Base-by-base conservation (phyloP, 2,797 vertebrate species). In the Echeneis naucrates region DNA sequence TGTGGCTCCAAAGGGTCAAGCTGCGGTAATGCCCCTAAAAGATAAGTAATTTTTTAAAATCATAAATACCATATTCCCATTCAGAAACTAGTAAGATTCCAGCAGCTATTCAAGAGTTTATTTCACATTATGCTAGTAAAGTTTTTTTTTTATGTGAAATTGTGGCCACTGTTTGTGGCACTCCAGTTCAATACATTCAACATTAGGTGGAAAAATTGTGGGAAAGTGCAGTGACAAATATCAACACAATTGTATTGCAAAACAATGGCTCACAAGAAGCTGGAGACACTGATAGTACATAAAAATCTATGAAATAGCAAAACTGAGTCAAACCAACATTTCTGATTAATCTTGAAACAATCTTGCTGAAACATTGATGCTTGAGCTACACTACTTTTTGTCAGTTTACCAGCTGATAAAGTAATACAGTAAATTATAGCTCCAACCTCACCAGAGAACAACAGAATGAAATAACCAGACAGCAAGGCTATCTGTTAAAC, bases 11-110 rank as follows among this genome's bases (percentile, higher is more conserved):
- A 33, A 57, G 42, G 27, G 40, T 32, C 14, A 62, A 63, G 26
- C n/a, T 50, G 40, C 4, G 24, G 64, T 72, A 48, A 65, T 33
- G 32, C 42, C 55, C 11, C n/a, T 27, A 45, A 27, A 52, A 57
- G 48, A 77, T 54, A 32, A 4, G 35, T 63, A 48, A 16, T 32
- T 75, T 53, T 59, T 32, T 45, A 16, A 51, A 64, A 67, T n/a
- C n/a, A n/a, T 17, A 75, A 51, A 30, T 38, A 62, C 5, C 3
- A 4, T 53, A 61, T 53, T 72, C 26, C 58, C n/a, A 16, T 3
- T 17, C 48, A 64, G 21, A 42, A 26, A 26, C 35, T 23, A n/a
- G 30, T 51, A 27, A 56, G 30, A 68, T 21, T 58, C 23, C 78
- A 58, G 35, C 30, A 26, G 53, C 63, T 61, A 42, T 33, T 73